Base-by-base conservation (phyloP, 2,888 invertebrate genomes). In the Amphipoea oculea region DNA sequence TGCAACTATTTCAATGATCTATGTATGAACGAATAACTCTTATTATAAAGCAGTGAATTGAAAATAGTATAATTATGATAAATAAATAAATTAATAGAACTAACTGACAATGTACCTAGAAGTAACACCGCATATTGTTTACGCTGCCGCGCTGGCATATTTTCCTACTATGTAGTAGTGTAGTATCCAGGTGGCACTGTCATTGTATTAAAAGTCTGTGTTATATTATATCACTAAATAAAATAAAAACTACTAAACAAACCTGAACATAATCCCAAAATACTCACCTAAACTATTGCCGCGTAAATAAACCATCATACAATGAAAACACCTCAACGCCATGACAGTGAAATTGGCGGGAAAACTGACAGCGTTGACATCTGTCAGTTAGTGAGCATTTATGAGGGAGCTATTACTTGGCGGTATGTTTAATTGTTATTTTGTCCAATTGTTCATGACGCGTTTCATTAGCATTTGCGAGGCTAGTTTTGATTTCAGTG, bases 321-420 rank as follows among this genome's bases (percentile, higher is more conserved):
- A 81, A 83, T 66, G 84, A 87, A 89, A 88, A 84, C 78, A 82
- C 65, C 83, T 83, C 81, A 36, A 73, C 79, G 76, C 83, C 77
- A 82, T 86, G 88, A 87, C 88, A 88, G 88, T 73, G 80, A 91
- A 93, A 94, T 94, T 94, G 93, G 92, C 91, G 94, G 86, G 80
- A 91, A 91, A 93, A 92, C 92, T 93, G 95, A 94, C 93, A 89
- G 90, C 89, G 92, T 85, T 93, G 94, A 94, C 94, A 93, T 89
- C 89, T 94, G 94, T 92, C 93, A 93, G 88, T 90, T 81, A 83
- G 85, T 84, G 80, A 79, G 86, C 91, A 90, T 91, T 92, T 92
- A 92, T 92, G 93, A 93, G 90, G 89, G 84, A 78, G 90, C 90
- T 89, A 89, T 91, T 88, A 91, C 88, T 90, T 88, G 89, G 67